These are phyloP conservation scores for Eumacrocentrus americanus DNA, from an alignment of 2,888 invertebrate genomes.

Conservation along the genomic window DNA sequence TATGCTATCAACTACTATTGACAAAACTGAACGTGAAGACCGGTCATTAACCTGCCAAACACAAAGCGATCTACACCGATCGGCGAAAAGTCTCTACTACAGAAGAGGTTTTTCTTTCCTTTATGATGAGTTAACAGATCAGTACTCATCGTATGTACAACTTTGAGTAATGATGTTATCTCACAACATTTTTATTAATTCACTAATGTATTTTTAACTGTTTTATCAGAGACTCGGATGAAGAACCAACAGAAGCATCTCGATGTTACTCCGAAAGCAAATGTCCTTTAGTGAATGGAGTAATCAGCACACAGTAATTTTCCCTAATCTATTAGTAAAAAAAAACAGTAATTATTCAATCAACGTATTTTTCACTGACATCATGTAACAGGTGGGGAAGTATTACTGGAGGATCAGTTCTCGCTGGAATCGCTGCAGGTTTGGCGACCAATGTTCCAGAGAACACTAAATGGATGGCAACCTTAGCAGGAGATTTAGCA, in stretches of 20 bases:
- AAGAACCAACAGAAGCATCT: too few species aligned
- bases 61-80: conserved; percentile 65
- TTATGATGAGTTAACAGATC: too few species aligned
- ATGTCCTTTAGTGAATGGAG: too few species aligned
- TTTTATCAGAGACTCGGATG: background rate
- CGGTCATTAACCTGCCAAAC: conserved; percentile 69
- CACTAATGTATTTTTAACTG: too few species aligned
- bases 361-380: conserved; percentile 43
- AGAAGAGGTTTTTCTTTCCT: too few species aligned
- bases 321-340: too few species aligned
- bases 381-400: conserved; percentile 69
- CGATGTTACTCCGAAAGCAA: too few species aligned
- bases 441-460: conserved; percentile 57
- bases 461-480: conserved; percentile 71
- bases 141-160: too few species aligned
- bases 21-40: conserved; percentile 69
- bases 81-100: conserved; percentile 58
- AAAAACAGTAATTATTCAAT: too few species aligned
- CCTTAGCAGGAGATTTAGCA: conserved; percentile 74
- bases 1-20: conserved; percentile 77
- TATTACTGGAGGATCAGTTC: conserved; percentile 71
- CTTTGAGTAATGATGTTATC: too few species aligned
- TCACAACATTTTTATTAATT: too few species aligned
- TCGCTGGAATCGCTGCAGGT: conserved; percentile 78
- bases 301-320: conserved; percentile 48